Evolutionary conservation across 2,113 vertebrate genomes (phyloP).

Genomic region (Haemorhous mexicanus): DNA sequence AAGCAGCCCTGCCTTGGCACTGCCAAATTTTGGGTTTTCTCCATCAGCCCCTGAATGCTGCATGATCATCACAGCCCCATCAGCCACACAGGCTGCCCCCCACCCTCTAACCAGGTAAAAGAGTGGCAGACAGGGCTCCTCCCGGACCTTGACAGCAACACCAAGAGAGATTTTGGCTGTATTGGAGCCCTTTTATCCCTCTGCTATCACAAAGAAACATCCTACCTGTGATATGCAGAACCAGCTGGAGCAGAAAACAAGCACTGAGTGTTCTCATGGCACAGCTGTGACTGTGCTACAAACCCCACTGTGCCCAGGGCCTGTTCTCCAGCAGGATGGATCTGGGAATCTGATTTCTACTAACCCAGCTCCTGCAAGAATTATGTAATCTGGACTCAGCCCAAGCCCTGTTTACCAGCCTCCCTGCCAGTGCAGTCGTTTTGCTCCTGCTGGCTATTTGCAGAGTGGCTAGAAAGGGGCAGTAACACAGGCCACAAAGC

Average conservation of each 20-base stretch:
- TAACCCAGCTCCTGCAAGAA: background rate
- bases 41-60: background rate
- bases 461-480: background rate
- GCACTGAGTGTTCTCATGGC: accelerated
- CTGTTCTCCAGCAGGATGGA: background rate
- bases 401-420: conserved; percentile 25
- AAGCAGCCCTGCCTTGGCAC: background rate
- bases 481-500: background rate
- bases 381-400: conserved; percentile 33
- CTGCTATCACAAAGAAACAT: background rate
- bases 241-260: background rate
- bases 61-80: background rate
- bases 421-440: background rate
- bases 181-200: background rate
- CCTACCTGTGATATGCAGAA: background rate
- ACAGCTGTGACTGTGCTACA: background rate
- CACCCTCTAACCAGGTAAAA: background rate
- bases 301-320: background rate
- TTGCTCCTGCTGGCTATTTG: background rate
- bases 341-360: background rate
- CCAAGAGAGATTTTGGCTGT: background rate
- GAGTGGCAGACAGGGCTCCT: background rate
- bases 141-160: background rate
- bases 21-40: background rate
- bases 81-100: background rate